Conservation (phyloP, 2,113 vertebrate species). For the Alexandromys fortis region DNA sequence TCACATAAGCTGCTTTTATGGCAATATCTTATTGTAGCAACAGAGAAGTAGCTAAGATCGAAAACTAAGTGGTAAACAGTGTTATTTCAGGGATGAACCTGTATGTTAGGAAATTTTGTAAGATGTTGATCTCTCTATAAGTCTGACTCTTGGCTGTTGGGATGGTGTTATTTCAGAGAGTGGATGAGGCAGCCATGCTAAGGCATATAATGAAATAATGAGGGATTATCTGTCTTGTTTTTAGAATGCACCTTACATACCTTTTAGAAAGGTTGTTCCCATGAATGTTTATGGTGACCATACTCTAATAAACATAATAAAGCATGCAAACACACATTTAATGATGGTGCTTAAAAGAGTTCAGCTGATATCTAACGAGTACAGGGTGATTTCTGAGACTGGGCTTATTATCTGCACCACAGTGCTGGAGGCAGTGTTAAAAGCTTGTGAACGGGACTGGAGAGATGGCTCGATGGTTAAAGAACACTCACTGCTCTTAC, state of each 20-base stretch:
- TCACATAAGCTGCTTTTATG: accelerated
- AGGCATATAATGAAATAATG: not conserved
- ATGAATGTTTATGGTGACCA: not conserved
- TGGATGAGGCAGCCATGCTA: not conserved
- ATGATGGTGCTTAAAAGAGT: too few relatives aligned
- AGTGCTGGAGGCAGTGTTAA: not conserved
- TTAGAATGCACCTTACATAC: not conserved
- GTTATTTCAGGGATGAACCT: not conserved
- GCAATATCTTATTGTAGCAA: not conserved
- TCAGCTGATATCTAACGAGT: too few relatives aligned
- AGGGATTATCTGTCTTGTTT: not conserved
- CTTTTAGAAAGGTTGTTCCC: not conserved
- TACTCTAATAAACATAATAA: not conserved
- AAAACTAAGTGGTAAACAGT: not conserved
- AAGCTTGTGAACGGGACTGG: not conserved
- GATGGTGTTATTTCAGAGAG: not conserved
- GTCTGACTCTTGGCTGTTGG: not conserved
- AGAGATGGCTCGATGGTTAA: not conserved
- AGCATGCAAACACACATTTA: not conserved
- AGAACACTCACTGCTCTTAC: not conserved
- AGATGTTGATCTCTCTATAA: not conserved
- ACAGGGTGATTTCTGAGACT: not conserved
- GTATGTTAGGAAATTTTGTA: not conserved
- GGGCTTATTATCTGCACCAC: not conserved
- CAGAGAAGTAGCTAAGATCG: not conserved